phyloP scores from a whole-genome alignment of 2,797 vertebrate genomes.

The Ctenopoma kingsleyae region DNA sequence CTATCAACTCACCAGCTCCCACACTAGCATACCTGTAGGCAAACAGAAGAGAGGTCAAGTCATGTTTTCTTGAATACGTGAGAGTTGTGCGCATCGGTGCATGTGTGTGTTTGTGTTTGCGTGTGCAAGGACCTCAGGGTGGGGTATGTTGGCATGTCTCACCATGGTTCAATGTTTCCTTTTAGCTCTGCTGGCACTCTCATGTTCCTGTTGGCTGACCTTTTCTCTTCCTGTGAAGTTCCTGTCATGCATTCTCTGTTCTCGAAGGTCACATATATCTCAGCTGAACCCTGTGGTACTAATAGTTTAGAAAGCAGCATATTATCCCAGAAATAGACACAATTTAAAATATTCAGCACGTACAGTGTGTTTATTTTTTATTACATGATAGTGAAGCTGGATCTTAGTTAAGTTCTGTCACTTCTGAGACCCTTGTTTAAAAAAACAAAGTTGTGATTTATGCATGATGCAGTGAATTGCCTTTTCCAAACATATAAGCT shows the following conservation, averaged over 20 bases:
- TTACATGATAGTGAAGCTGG: neutral
- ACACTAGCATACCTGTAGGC: constrained; percentile 33
- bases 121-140: constrained; percentile 38
- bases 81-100: constrained; percentile 36
- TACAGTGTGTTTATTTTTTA: too few species aligned
- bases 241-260: constrained; percentile 57
- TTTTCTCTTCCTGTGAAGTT: constrained; percentile 75
- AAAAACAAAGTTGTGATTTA: too few species aligned
- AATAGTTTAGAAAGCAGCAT: constrained; percentile 3
- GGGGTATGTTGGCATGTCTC: constrained; percentile 76
- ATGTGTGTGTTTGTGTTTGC: constrained; percentile 43
- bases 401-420: too few species aligned
- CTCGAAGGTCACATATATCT: constrained; percentile 62
- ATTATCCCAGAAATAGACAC: neutral
- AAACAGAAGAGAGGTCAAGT: constrained; percentile 50
- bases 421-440: too few species aligned
- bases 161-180: constrained; percentile 75
- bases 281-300: constrained; percentile 2
- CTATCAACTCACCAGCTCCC: constrained; percentile 23
- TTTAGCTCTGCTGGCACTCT: constrained; percentile 66
- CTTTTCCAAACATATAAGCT: too few species aligned
- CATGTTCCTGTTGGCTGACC: constrained; percentile 76
- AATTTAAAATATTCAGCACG: neutral
- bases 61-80: constrained; percentile 58
- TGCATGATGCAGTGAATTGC: too few species aligned